phyloP scores from a whole-genome alignment of 2,888 invertebrate genomes.

The Nemurella pictetii region DNA sequence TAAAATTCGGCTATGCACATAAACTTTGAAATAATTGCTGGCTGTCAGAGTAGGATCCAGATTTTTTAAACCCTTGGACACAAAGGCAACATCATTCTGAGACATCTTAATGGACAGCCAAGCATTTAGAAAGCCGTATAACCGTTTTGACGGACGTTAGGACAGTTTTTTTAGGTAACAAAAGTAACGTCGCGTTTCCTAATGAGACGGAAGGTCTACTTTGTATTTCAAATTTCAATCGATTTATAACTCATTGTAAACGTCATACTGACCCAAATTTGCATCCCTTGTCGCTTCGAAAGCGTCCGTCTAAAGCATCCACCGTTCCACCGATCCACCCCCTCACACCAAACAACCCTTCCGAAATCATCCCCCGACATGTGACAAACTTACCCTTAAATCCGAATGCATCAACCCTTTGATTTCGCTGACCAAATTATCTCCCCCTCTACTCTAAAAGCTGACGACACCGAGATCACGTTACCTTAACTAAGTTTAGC shows the following conservation, averaged over 20 bases:
- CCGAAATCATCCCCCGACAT: conserved; percentile 45
- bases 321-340: conserved; percentile 10
- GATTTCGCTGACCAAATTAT: conserved; percentile 16
- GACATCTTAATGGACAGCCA: not conserved
- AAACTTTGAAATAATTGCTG: not conserved
- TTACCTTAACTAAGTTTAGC: not conserved
- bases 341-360: conserved; percentile 30
- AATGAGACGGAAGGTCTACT: conserved; percentile 16
- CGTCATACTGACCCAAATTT: conserved; percentile 27
- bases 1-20: not conserved
- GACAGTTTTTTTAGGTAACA: too few relatives aligned
- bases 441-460: not conserved
- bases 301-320: not conserved
- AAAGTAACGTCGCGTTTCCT: too few relatives aligned
- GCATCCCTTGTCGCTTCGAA: not conserved
- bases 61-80: not conserved
- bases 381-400: conserved; percentile 26
- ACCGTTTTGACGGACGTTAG: not conserved
- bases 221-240: conserved; percentile 2
- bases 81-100: not conserved
- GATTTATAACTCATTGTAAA: not conserved
- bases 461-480: not conserved
- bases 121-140: not conserved
- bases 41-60: not conserved
- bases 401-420: not conserved